These are phyloP conservation scores for Steatornis caripensis DNA, from an alignment of 2,113 vertebrate genomes.

Conservation along the genomic window DNA sequence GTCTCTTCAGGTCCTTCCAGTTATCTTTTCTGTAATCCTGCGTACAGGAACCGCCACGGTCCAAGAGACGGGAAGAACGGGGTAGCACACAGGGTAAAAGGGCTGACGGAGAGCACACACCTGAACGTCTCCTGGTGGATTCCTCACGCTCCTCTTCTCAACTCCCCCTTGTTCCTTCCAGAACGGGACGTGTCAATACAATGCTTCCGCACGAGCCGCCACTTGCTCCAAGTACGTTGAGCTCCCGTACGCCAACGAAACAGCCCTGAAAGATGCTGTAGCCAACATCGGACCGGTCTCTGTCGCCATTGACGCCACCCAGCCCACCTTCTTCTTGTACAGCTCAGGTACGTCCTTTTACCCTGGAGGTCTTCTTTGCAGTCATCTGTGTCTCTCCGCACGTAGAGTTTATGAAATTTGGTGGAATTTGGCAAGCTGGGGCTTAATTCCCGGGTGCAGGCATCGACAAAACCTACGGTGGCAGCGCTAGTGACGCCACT, in stretches of 20 bases:
- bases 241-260: constrained; percentile 69
- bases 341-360: constrained; percentile 73
- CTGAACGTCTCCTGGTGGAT: too few relatives aligned
- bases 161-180: not conserved
- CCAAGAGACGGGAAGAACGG: too few relatives aligned
- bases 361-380: not conserved
- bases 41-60: not conserved
- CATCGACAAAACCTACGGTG: not conserved
- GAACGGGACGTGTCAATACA: constrained; percentile 78
- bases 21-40: rapidly evolving
- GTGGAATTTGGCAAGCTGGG: not conserved
- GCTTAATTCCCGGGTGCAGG: not conserved
- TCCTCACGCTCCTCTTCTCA: not conserved
- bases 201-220: constrained; percentile 69
- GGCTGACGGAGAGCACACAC: not conserved
- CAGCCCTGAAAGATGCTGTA: constrained; percentile 70
- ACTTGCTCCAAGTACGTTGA: constrained; percentile 78
- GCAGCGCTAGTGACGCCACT: too few relatives aligned
- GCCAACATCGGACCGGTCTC: constrained; percentile 86
- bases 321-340: constrained; percentile 77
- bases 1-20: not conserved
- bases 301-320: constrained; percentile 83
- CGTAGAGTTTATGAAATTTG: rapidly evolving
- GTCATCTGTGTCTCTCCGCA: not conserved
- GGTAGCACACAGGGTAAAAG: not conserved